Percentiles rank a stretch among this genome's conserved stretches.
Conservation (phyloP, 2,888 invertebrate genomes). For the Cylloceria caligata region DNA sequence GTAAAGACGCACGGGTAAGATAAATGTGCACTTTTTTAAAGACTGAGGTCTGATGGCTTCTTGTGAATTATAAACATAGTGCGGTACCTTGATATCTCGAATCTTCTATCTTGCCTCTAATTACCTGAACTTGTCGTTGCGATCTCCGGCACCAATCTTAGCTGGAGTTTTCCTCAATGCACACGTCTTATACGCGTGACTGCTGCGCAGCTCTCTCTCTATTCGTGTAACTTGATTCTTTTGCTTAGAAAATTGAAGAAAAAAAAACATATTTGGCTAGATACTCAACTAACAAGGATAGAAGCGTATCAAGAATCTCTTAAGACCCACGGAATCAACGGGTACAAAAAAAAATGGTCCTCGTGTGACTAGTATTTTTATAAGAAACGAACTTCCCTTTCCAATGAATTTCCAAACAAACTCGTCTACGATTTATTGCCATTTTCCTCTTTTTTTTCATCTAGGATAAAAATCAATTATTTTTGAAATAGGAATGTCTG, state of each 20-base stretch:
- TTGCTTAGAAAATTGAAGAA: neutral
- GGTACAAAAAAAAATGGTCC: neutral
- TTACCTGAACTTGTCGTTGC: slow-evolving; percentile 4
- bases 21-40: slow-evolving; percentile 25
- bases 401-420: neutral
- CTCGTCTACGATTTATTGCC: no score
- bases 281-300: neutral
- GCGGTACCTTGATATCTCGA: slow-evolving; percentile 22
- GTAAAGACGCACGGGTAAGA: slow-evolving; percentile 11
- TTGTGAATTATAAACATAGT: slow-evolving; percentile 39
- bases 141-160: neutral
- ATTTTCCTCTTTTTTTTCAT: no score
- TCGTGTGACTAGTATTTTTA: neutral
- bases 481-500: neutral
- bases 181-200: neutral
- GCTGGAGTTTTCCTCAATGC: neutral
- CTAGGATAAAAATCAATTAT: neutral
- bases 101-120: slow-evolving; percentile 23
- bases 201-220: neutral
- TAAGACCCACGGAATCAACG: neutral
- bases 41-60: slow-evolving; percentile 24
- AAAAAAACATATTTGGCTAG: neutral
- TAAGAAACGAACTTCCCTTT: neutral
- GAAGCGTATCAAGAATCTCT: neutral
- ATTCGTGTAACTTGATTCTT: neutral